phyloP scores from a whole-genome alignment of 1,140 invertebrate species.

The Eriosoma lanigerum region DNA sequence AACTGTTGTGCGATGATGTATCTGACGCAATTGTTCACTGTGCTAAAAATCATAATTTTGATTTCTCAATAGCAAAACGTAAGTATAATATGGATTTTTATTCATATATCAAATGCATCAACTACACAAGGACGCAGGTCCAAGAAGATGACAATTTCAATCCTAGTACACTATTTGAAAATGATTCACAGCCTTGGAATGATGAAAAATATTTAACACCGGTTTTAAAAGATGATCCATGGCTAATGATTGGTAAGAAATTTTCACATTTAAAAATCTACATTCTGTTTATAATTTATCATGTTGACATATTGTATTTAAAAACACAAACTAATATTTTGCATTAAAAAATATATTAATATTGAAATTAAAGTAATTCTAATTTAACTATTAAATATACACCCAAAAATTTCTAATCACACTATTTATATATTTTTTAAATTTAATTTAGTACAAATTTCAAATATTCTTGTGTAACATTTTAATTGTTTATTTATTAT shows the following conservation, averaged over 20 bases:
- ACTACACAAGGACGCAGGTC: slow-evolving; percentile 69
- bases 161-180: slow-evolving; percentile 58
- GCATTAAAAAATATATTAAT: too few relatives aligned
- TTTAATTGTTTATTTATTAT: too few relatives aligned
- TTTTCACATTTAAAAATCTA: slow-evolving; percentile 55
- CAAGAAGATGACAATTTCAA: slow-evolving; percentile 61
- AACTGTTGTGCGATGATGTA: slow-evolving; percentile 58
- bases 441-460: too few relatives aligned
- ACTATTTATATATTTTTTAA: too few relatives aligned
- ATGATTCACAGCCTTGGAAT: slow-evolving; percentile 64
- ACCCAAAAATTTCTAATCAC: too few relatives aligned
- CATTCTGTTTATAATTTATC: too few relatives aligned
- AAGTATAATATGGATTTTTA: slow-evolving; percentile 79
- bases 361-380: too few relatives aligned
- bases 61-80: slow-evolving; percentile 67
- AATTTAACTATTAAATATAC: too few relatives aligned
- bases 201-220: slow-evolving; percentile 79
- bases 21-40: slow-evolving; percentile 62
- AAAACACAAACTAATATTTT: too few relatives aligned
- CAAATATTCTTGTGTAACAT: too few relatives aligned
- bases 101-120: slow-evolving; percentile 84
- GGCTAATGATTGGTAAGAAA: slow-evolving; percentile 79
- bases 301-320: too few relatives aligned
- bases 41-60: slow-evolving; percentile 67
- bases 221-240: slow-evolving; percentile 72